Evolutionary conservation across 2,797 vertebrate genomes (phyloP), one percentile per base, ranked within the genome.

Genomic region (Cossypha heuglini): DNA sequence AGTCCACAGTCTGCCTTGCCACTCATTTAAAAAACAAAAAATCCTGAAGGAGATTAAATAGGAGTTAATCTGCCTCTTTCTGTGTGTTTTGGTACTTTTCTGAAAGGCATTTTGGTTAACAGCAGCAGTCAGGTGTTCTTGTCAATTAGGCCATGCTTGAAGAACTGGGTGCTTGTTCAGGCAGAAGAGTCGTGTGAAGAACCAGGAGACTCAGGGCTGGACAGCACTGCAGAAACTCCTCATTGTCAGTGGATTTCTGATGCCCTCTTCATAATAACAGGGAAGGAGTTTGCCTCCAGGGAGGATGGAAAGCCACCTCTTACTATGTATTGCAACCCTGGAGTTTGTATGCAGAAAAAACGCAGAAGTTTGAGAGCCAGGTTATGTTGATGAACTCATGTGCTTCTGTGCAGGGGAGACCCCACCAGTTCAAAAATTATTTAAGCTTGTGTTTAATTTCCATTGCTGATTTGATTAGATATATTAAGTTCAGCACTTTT

Each of bases 21-120:
- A 12, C 6, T 54, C 13, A 16, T 73, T 55, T 46, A 49, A 26
- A 19, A 38, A 9, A 43, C 7, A 49, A 13, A 31, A 16, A 9
- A 17, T 35, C 22, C 19, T 13, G 13, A 42, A 80, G 26, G 15
- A 52, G 3, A 13, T 11, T 19, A 51, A 35, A 17, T 42, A 79
- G 35, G 64, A 49, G 46, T 55, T 85, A 69, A 75, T 68, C 54
- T 67, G 13, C n/a, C 21, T 74, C 78, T 59, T 61, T 68, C 61
- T 91, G 11, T 73, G 42, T 61, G 35, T 86, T 88, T 89, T 46
- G 5, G 28, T 54, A 54, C 87, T 77, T 72, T 63, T 94, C 16
- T 89, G 90, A 91, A 62, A 86, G 68, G 24, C 93, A 77, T 94
- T 94, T 96, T 74, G 35, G 61, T 88, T 94, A 94, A 86, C 79